Conservation (phyloP, 2,797 vertebrate species). For the Tauraco hartlaubi region DNA sequence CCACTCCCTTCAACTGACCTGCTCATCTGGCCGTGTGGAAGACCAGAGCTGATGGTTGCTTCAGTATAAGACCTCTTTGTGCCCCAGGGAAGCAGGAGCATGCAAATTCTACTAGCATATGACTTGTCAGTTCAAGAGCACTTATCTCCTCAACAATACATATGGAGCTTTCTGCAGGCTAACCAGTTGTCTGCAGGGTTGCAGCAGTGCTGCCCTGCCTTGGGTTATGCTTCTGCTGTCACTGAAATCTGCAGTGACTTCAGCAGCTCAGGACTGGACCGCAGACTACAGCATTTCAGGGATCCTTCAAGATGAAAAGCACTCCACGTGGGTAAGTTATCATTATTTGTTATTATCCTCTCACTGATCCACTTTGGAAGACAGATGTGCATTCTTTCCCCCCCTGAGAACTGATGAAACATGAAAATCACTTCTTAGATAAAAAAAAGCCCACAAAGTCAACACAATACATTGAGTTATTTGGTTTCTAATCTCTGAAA, state of each 20-base stretch:
- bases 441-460: conserved; percentile 37
- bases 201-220: background rate
- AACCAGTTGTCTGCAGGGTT: background rate
- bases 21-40: background rate
- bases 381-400: conserved; percentile 22
- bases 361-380: conserved; percentile 44
- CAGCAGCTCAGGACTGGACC: background rate
- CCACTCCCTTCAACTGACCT: background rate
- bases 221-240: background rate
- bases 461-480: conserved; percentile 44
- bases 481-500: conserved; percentile 70
- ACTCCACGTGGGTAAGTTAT: conserved; percentile 5
- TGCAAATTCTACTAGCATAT: background rate
- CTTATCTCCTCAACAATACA: background rate
- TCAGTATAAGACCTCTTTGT: background rate
- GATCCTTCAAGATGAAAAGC: background rate
- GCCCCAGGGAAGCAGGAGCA: background rate
- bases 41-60: background rate
- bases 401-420: conserved; percentile 22
- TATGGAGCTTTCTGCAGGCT: background rate
- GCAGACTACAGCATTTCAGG: background rate
- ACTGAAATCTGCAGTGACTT: background rate
- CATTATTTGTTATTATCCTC: conserved; percentile 42
- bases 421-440: conserved; percentile 61
- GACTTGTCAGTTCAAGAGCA: background rate